Evolutionary conservation across 92 coral and sea anemone genomes (phyloP), one percentile per base, ranked within the genome.

Genomic region (Epizoanthus rinbou): DNA sequence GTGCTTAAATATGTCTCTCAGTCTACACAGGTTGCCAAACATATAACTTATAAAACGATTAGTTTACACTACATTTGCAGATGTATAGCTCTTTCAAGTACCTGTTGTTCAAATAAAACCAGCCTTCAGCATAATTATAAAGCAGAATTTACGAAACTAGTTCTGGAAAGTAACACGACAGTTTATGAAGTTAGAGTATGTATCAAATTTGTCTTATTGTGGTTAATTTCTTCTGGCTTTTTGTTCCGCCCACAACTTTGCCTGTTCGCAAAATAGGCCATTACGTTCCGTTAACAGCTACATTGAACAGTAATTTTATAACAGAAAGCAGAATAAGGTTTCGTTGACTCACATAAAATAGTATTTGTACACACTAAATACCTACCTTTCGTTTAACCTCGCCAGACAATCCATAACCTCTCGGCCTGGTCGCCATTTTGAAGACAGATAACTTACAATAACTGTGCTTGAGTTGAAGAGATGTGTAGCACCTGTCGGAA

Each of bases 361-460:
- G 14, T 45, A 1, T 41, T 71, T 41, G 21, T 17, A 5, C 9
- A 33, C 13, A 11, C 72, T 28, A 41, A 67, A 67, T 7, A 15
- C 90, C 57, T 87, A 95, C 98, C 92, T 92, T 95, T 37, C 91
- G 84, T 67, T 87, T 74, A 3, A 88, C 79, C 19, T 95, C 97
- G 2, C 93, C 93, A 5, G 95, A 74, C 25, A 93, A 50, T 17
- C 98, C 98, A 64, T 79, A 86, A 64, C 98, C 98, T 73, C 87
- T 95, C 3, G 98, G 91, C 82, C 93, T 88, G 13, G 75, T 33
- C 13, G 96, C 88, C 98, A 94, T 94, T 18, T 3, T 75, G 82
- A 41, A 41, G 13, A 35, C 76, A 39, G 56, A 71, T 17, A 19
- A 39, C 21, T 21, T 28, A 33, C 50, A 0, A 10, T 11, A 17